Evolutionary conservation across 2,797 vertebrate species (phyloP).

Genomic region (Pangasius mekongensis): DNA sequence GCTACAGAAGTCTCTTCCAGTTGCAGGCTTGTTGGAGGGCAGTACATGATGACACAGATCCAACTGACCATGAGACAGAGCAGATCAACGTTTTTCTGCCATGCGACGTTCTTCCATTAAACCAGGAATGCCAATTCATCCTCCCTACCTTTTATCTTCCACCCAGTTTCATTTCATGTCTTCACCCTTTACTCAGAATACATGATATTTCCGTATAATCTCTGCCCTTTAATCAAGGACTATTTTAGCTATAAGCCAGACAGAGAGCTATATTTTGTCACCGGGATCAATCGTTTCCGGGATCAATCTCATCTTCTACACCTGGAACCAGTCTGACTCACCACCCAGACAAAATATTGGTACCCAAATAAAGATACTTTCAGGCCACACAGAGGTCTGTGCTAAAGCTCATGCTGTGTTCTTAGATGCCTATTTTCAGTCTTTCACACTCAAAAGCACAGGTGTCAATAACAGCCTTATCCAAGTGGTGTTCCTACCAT

Average conservation of each 20-base stretch:
- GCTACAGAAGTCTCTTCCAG: neutral
- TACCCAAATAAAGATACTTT: neutral
- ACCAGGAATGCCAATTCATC: slow-evolving; percentile 11
- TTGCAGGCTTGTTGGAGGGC: neutral
- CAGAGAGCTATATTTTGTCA: neutral
- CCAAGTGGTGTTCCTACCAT: slow-evolving; percentile 23
- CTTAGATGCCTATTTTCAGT: slow-evolving; percentile 17
- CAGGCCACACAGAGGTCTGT: neutral
- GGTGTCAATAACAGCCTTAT: slow-evolving; percentile 9
- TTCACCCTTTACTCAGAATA: neutral
- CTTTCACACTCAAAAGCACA: slow-evolving; percentile 14
- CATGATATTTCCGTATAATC: neutral
- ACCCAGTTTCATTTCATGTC: slow-evolving; percentile 4
- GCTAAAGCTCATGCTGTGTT: slow-evolving; percentile 4
- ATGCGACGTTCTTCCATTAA: neutral
- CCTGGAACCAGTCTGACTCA: neutral
- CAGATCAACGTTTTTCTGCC: neutral
- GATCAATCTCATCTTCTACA: neutral
- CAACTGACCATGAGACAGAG: neutral
- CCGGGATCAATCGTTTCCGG: neutral
- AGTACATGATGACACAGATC: neutral
- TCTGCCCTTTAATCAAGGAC: slow-evolving; percentile 19
- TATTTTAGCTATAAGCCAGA: slow-evolving; percentile 6
- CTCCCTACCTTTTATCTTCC: neutral
- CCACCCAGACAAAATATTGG: neutral